phyloP scores from a whole-genome alignment of 2,113 vertebrate genomes.

The Erinaceus europaeus region DNA sequence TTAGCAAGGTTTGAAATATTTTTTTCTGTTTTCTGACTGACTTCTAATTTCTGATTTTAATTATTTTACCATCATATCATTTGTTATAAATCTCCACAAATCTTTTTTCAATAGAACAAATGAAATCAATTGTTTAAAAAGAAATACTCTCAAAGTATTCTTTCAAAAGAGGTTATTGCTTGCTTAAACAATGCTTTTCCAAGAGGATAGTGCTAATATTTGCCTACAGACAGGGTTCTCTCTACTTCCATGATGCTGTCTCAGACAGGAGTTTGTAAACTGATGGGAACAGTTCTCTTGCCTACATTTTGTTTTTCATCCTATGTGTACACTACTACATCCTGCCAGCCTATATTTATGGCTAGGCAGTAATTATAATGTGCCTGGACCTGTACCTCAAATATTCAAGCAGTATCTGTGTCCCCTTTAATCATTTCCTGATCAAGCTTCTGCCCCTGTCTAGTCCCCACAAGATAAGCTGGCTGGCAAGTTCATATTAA shows the following conservation, averaged over 20 bases:
- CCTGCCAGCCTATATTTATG: constrained; percentile 33
- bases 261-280: constrained; percentile 40
- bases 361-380: constrained; percentile 45
- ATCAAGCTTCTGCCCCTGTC: background rate
- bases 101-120: background rate
- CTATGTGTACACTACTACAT: constrained; percentile 27
- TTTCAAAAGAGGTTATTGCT: constrained; percentile 45
- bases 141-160: background rate
- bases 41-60: constrained; percentile 45
- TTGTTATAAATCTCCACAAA: constrained; percentile 21
- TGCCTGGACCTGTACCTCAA: background rate
- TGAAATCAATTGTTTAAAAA: constrained; percentile 16
- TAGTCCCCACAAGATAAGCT: background rate
- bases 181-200: constrained; percentile 41
- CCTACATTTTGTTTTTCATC: constrained; percentile 41
- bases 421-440: constrained; percentile 40
- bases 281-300: constrained; percentile 26
- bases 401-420: constrained; percentile 27
- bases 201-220: constrained; percentile 26
- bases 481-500: background rate
- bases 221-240: background rate
- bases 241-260: background rate
- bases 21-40: constrained; percentile 21
- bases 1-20: background rate
- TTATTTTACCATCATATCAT: background rate